These are phyloP conservation scores for Patagioenas fasciata DNA, from an alignment of 2,113 vertebrate genomes.

Conservation along the genomic window DNA sequence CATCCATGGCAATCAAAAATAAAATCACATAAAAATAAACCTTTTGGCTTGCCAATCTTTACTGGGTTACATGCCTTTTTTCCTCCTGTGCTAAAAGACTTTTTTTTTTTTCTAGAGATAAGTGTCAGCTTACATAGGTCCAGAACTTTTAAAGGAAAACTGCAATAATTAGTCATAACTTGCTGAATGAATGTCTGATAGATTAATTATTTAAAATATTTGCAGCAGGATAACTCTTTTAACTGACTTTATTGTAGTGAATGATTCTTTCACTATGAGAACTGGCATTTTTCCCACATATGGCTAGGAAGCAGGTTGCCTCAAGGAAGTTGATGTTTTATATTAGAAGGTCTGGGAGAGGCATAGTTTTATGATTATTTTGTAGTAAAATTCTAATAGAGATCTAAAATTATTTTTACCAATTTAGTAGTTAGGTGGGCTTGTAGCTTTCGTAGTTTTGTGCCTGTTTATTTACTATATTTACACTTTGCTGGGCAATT, in stretches of 20 bases:
- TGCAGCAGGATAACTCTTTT: constrained; percentile 24
- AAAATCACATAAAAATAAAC: constrained; percentile 54
- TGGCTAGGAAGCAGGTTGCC: constrained; percentile 31
- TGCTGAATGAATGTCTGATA: neutral
- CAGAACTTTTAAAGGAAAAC: constrained; percentile 57
- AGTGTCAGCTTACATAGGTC: neutral
- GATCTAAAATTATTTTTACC: neutral
- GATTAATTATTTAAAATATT: neutral
- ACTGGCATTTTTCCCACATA: neutral
- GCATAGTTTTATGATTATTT: neutral
- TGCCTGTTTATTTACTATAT: neutral
- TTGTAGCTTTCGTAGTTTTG: neutral
- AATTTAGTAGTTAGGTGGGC: neutral
- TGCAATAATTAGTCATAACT: constrained; percentile 2
- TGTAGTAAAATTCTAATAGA: neutral
- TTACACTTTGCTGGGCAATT: neutral
- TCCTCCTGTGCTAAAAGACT: neutral
- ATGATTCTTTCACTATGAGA: neutral
- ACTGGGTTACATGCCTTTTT: constrained; percentile 46
- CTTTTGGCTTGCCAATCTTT: constrained; percentile 69
- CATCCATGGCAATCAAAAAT: constrained; percentile 32
- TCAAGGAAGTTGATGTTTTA: constrained; percentile 10
- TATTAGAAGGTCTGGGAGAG: constrained; percentile 26
- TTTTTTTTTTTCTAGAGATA: neutral
- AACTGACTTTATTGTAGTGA: neutral